These are phyloP conservation scores for Pteruthius melanotis DNA, from an alignment of 2,113 vertebrate genomes.

Conservation along the genomic window DNA sequence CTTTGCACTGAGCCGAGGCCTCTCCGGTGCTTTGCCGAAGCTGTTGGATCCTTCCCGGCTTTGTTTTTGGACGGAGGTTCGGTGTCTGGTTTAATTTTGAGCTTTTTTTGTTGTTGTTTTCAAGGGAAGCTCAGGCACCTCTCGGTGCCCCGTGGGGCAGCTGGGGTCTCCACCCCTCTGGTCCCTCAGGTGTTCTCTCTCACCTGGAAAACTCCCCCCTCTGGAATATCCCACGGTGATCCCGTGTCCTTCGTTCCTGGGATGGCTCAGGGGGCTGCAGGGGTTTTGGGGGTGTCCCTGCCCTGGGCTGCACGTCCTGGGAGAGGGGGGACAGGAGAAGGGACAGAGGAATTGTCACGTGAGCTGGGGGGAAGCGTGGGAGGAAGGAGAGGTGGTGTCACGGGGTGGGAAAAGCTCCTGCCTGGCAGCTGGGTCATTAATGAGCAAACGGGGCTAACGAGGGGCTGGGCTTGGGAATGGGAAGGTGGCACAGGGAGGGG, in stretches of 20 bases:
- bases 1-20: not conserved
- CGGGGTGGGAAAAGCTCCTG: not conserved
- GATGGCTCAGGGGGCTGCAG: not conserved
- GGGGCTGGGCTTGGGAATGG: not conserved
- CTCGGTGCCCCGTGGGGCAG: too few species aligned
- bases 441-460: not conserved
- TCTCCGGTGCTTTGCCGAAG: fast-evolving
- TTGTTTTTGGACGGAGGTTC: fast-evolving
- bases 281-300: not conserved
- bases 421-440: not conserved
- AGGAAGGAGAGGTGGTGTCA: not conserved
- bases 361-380: not conserved
- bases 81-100: not conserved
- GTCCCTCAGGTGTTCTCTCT: not conserved
- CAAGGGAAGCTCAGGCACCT: not conserved
- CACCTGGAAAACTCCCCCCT: not conserved
- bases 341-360: not conserved
- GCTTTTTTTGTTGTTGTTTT: not conserved
- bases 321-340: not conserved
- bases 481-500: not conserved
- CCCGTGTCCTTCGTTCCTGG: not conserved
- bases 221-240: not conserved
- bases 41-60: not conserved
- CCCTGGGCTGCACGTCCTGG: not conserved
- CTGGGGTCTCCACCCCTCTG: not conserved